phyloP scores from a whole-genome alignment of 2,888 invertebrate species.

The Euproctis similis region DNA sequence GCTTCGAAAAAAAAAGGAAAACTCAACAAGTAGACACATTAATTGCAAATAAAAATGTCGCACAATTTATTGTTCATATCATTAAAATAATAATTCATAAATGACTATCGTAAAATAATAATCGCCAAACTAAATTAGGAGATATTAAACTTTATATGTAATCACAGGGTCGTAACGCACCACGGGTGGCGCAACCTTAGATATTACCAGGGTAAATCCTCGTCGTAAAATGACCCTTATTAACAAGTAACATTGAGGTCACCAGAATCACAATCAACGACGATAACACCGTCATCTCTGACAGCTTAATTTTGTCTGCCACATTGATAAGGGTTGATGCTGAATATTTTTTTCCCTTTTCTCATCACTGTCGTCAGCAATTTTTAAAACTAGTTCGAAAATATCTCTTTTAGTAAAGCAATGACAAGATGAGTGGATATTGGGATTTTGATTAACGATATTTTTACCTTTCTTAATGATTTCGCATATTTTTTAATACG shows the following conservation, averaged over 20 bases:
- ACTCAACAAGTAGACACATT: too few species aligned
- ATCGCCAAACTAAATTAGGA: conserved; percentile 31
- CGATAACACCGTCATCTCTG: conserved; percentile 13
- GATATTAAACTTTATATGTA: conserved; percentile 39
- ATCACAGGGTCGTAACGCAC: conserved; percentile 16
- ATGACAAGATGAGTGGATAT: too few species aligned
- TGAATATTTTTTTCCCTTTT: background rate
- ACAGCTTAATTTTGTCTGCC: conserved; percentile 14
- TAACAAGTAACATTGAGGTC: conserved; percentile 14
- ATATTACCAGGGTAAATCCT: conserved; percentile 27
- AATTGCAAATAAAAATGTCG: conserved; percentile 4
- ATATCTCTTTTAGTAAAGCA: background rate
- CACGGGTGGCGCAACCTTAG: conserved; percentile 25
- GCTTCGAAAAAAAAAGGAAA: too few species aligned
- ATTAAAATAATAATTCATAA: conserved; percentile 28
- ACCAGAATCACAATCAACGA: conserved; percentile 11
- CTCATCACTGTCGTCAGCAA: too few species aligned
- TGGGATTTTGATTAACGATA: too few species aligned
- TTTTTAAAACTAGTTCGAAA: background rate
- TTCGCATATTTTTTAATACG: too few species aligned
- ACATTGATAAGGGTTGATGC: conserved; percentile 14
- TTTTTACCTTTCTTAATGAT: too few species aligned
- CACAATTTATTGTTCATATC: conserved; percentile 6
- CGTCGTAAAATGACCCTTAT: conserved; percentile 29
- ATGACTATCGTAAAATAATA: conserved; percentile 26